Percentiles rank a stretch among this genome's conserved stretches.
phyloP scores from a whole-genome alignment of 2,888 invertebrate genomes.

The Penaeus monodon region DNA sequence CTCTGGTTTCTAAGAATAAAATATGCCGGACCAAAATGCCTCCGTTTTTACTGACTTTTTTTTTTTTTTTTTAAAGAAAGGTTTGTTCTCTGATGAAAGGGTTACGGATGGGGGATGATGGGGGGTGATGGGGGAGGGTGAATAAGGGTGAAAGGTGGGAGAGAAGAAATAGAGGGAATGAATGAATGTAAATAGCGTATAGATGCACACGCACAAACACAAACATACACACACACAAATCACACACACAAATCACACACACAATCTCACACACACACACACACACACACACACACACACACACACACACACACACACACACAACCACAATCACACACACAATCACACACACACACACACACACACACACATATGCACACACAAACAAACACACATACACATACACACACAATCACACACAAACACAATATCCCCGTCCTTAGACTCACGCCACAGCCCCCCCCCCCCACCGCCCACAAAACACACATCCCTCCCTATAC shows the following conservation, averaged over 20 bases:
- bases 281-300: neutral
- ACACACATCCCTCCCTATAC: neutral
- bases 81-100: neutral
- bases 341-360: too few species aligned
- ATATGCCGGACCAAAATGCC: too few species aligned
- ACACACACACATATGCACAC: too few species aligned
- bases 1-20: neutral
- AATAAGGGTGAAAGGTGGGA: neutral
- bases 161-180: neutral
- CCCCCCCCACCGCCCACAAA: too few species aligned
- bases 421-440: neutral
- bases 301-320: neutral
- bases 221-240: slow-evolving; percentile 8
- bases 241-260: too few species aligned
- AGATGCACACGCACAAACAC: neutral
- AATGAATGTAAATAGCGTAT: neutral
- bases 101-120: neutral
- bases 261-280: too few species aligned
- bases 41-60: too few species aligned
- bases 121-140: neutral
- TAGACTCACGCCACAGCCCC: neutral
- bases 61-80: too few species aligned
- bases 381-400: neutral
- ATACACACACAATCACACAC: neutral
- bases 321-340: too few species aligned